Evolutionary conservation across 2,888 invertebrate genomes (phyloP), one percentile per base, ranked within the genome.

Genomic region (Myathropa florea): DNA sequence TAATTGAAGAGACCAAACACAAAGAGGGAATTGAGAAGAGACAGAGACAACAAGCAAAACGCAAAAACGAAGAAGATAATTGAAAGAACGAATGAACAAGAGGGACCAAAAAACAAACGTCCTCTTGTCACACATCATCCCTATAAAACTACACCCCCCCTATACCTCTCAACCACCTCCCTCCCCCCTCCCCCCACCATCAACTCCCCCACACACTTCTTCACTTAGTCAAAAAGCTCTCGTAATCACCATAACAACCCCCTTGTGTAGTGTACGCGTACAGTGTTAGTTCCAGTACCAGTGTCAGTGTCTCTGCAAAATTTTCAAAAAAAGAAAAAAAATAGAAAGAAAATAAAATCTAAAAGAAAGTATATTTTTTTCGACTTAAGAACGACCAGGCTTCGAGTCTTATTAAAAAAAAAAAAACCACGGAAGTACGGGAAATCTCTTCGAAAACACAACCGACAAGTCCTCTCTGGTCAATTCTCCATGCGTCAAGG

Each of bases 231-330:
- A 7, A 46, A 46, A 46, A 57, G 57, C 24, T 57, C 24, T 57
- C 57, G 73, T 63, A 75, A 81, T 73, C 80, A 80, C 80, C 80
- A 81, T 81, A 75, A 75, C 80, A 81, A 81, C 80, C 80, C 73
- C 75, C 73, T 75, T 81, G 63, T 68, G 61, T 30, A 61, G 28
- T 18, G 80, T 81, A 67, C 67, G n/a, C n/a, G 80, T 81, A 73
- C 67, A 80, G 65, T 67, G 78, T 60, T 18, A 46, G 24, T 26
- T 64, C 53, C 64, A 71, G 59, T 64, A 71, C 39, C 70, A 57
- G 63, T 33, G 33, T 46, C 46, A 46, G 46, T 46, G 46, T 46
- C 18, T 46, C 46, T 46, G 46, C 18, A 79, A 80, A 73, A 53
- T 79, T 60, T 57, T 10, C 60, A 10, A 12, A 57, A 24, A 24